Base-by-base conservation (phyloP, 2,797 vertebrate species). In the Decapterus maruadsi region DNA sequence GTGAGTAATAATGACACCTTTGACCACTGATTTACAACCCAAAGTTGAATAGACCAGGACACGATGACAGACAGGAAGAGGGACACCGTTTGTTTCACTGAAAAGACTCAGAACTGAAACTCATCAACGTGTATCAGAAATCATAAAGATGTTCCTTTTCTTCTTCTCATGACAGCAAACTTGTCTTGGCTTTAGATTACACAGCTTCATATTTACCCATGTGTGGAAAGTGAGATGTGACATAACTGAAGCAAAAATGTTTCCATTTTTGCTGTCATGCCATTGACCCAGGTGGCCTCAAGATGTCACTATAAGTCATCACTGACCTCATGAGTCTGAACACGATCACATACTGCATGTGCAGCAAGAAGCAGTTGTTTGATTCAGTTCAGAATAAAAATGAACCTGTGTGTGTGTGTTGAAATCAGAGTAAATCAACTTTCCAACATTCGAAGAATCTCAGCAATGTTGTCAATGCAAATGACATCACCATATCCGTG, bases 1-100 rank as follows among this genome's bases (percentile, higher is more conserved):
- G 42, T 66, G 61, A 69, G 68, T 81, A 83, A 82, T 84, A 78
- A 78, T 65, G 68, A 76, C 55, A 77, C 63, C 53, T 72, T 66
- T 80, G 46, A 78, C 72, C 70, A 54, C 55, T 40, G 66, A 68
- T 22, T 54, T 65, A 38, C 50, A 19, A 20, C 34, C 38, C 75
- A 19, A 45, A 77, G 34, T 36, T 36, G 43, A 76, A 53, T 1
- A 63, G 22, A 68, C 31, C 8, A 26, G 34, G 22, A 38, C 48
- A 68, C 68, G 54, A 64, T 68, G 53, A 59, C 62, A 51, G 43
- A 46, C 46, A 31, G 55, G 48, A 42, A 72, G 45, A 12, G n/a
- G 16, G 26, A 53, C 4, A 48, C 0, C 20, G 9, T 50, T 45
- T 46, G 17, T 8, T 43, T 69, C 19, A 71, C 51, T 53, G 38